phyloP scores from a whole-genome alignment of 2,113 vertebrate genomes.

The Callocephalon fimbriatum region DNA sequence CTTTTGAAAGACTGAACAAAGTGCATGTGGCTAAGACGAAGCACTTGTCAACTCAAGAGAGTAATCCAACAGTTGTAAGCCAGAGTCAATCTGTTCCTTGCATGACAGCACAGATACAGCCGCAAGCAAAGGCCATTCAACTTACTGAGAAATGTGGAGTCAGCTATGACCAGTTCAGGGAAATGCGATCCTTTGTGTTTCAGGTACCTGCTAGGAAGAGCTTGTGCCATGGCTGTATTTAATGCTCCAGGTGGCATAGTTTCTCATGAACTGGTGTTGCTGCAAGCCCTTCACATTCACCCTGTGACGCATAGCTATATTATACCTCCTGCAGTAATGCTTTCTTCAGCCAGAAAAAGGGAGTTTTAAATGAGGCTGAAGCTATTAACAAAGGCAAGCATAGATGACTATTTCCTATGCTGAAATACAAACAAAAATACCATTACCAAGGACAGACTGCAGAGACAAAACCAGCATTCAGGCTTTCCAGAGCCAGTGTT shows the following conservation, averaged over 20 bases:
- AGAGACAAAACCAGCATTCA: background rate
- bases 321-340: background rate
- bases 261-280: background rate
- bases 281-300: background rate
- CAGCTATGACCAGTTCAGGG: background rate
- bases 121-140: background rate
- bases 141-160: background rate
- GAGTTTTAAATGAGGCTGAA: background rate
- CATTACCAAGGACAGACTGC: background rate
- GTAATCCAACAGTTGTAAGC: constrained; percentile 5
- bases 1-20: constrained; percentile 51
- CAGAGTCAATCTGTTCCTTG: constrained; percentile 35
- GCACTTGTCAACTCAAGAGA: constrained; percentile 42
- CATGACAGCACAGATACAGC: background rate
- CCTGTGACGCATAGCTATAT: background rate
- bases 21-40: constrained; percentile 18
- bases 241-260: background rate
- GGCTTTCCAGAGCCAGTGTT: background rate
- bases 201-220: background rate
- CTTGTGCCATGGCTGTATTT: background rate
- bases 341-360: background rate
- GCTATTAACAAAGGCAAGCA: background rate
- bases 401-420: background rate
- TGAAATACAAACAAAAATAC: background rate
- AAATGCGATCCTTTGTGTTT: background rate